Evolutionary conservation across 2,888 invertebrate species (phyloP).

Genomic region (Drosophila heteroneura): DNA sequence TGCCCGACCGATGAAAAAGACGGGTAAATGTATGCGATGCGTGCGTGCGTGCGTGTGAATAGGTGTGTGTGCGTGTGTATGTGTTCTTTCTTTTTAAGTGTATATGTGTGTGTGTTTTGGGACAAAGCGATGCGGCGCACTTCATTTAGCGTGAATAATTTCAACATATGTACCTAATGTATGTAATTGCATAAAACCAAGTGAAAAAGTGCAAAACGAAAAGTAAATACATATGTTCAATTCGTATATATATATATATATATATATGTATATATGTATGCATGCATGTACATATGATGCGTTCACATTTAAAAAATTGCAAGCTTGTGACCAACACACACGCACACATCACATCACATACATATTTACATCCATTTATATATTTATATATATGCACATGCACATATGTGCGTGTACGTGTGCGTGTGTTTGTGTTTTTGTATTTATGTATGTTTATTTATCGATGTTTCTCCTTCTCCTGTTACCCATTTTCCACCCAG

Average conservation of each 20-base stretch:
- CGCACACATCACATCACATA: background rate
- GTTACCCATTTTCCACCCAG: slow-evolving; percentile 37
- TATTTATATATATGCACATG: slow-evolving; percentile 4
- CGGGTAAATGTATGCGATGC: slow-evolving; percentile 28
- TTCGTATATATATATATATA: background rate
- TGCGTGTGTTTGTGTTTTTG: slow-evolving; percentile 41
- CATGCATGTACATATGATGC: slow-evolving; percentile 3
- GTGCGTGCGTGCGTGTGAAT: slow-evolving; percentile 37
- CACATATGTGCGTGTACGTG: slow-evolving; percentile 3
- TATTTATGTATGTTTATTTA: slow-evolving; percentile 50
- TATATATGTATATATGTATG: background rate
- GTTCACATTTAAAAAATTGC: slow-evolving; percentile 31
- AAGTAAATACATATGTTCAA: slow-evolving; percentile 2
- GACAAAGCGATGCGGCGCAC: slow-evolving; percentile 61
- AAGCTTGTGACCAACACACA: slow-evolving; percentile 46
- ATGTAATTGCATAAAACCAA: slow-evolving; percentile 36
- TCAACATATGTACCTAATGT: slow-evolving; percentile 2
- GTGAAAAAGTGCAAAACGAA: slow-evolving; percentile 5
- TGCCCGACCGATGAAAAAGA: slow-evolving; percentile 19
- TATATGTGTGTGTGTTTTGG: slow-evolving; percentile 18
- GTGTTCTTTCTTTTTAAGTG: background rate
- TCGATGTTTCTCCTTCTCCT: slow-evolving; percentile 53
- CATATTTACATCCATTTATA: slow-evolving; percentile 8
- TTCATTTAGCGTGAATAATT: slow-evolving; percentile 29
- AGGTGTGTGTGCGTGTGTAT: background rate